A percentile compares a stretch with the other conserved stretches of the same genome.
Evolutionary conservation across 2,888 invertebrate genomes (phyloP).

Genomic region (Epirrita christyi): DNA sequence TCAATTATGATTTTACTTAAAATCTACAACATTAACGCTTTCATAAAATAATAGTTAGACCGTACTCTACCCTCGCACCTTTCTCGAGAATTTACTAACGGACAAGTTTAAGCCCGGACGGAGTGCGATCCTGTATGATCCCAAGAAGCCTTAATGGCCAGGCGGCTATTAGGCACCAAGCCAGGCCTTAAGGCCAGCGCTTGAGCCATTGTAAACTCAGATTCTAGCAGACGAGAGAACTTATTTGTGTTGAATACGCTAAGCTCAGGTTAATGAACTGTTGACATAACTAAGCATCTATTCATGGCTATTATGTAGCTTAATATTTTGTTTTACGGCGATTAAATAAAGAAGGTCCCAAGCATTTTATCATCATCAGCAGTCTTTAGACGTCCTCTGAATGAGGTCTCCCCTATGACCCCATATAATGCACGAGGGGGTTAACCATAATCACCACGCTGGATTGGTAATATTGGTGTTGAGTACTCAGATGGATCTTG

Average conservation of each 20-base stretch:
- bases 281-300: neutral
- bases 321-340: neutral
- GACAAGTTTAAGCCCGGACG: slow-evolving; percentile 46
- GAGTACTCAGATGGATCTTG: no score
- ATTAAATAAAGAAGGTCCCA: no score
- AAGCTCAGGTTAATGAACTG: slow-evolving; percentile 23
- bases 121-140: slow-evolving; percentile 40
- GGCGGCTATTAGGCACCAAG: slow-evolving; percentile 52
- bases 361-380: no score
- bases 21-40: neutral
- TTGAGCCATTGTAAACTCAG: slow-evolving; percentile 63
- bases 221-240: slow-evolving; percentile 47
- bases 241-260: slow-evolving; percentile 44
- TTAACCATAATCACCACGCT: no score
- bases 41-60: neutral
- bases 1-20: no score
- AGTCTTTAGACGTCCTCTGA: no score
- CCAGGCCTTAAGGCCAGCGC: slow-evolving; percentile 51
- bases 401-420: no score
- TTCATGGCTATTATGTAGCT: neutral
- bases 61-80: slow-evolving; percentile 31
- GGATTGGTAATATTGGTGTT: no score
- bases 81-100: slow-evolving; percentile 40
- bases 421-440: no score
- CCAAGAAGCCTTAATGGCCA: slow-evolving; percentile 56